Evolutionary conservation across 2,797 vertebrate species (phyloP).

Genomic region (Cynopterus sphinx): DNA sequence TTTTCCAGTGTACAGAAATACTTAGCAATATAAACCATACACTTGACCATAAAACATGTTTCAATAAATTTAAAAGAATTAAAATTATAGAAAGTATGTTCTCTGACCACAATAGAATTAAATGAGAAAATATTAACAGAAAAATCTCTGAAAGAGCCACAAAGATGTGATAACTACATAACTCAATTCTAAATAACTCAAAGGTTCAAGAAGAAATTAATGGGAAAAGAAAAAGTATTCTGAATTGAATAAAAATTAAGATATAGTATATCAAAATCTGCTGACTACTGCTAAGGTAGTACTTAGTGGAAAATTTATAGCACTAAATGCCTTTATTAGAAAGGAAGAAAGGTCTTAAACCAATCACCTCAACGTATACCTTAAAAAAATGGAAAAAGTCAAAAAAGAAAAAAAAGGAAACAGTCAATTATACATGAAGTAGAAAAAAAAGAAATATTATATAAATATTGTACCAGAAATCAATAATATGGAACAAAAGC

Average conservation of each 20-base stretch:
- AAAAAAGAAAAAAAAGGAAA: neutral
- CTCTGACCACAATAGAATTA: neutral
- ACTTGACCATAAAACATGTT: neutral
- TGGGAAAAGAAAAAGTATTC: neutral
- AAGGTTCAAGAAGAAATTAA: neutral
- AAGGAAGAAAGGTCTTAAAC: neutral
- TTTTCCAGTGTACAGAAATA: neutral
- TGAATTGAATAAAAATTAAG: neutral
- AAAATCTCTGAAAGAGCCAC: neutral
- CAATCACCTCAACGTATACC: neutral
- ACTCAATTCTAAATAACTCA: neutral
- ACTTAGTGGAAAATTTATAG: neutral
- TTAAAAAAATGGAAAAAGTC: neutral
- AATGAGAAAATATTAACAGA: neutral
- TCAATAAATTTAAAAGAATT: neutral
- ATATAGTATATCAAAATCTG: neutral
- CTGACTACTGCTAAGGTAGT: neutral
- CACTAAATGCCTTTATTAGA: neutral
- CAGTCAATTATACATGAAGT: neutral
- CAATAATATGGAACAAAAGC: neutral
- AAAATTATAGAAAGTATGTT: neutral
- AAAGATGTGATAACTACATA: neutral
- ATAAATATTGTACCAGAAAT: neutral
- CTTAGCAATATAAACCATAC: neutral
- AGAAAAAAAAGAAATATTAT: neutral